These are phyloP conservation scores for Allobates femoralis DNA, from an alignment of 2,797 vertebrate species.

Conservation along the genomic window DNA sequence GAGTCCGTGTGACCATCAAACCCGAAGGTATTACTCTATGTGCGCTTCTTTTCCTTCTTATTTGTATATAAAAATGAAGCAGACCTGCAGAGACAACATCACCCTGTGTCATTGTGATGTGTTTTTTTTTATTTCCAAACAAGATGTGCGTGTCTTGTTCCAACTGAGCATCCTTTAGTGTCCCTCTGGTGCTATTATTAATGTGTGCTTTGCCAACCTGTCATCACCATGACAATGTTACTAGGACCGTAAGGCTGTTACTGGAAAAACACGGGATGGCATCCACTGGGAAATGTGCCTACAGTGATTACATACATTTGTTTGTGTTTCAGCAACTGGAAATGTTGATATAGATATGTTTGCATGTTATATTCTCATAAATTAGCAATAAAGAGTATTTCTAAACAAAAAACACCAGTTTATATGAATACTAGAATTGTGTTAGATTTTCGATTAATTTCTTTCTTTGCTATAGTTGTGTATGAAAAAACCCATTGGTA, in stretches of 20 bases:
- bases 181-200: conserved; percentile 56
- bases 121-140: conserved; percentile 47
- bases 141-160: conserved; percentile 34
- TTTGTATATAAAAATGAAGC: no score
- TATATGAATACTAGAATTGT: no score
- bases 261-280: conserved; percentile 50
- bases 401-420: no score
- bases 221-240: conserved; percentile 42
- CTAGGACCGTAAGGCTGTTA: conserved; percentile 49
- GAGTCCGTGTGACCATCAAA: no score
- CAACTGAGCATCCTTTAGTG: conserved; percentile 29
- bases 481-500: no score
- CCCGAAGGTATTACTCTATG: no score
- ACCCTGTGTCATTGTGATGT: conserved; percentile 18
- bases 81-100: conserved; percentile 8
- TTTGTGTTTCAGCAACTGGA: background rate
- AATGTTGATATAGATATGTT: background rate
- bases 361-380: no score
- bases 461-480: no score
- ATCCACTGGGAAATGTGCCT: conserved; percentile 40
- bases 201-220: conserved; percentile 50
- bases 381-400: no score
- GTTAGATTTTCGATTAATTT: no score
- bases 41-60: no score
- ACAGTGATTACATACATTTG: background rate